Base-by-base conservation (phyloP, 2,797 vertebrate species). In the Clarias laeviceps region DNA sequence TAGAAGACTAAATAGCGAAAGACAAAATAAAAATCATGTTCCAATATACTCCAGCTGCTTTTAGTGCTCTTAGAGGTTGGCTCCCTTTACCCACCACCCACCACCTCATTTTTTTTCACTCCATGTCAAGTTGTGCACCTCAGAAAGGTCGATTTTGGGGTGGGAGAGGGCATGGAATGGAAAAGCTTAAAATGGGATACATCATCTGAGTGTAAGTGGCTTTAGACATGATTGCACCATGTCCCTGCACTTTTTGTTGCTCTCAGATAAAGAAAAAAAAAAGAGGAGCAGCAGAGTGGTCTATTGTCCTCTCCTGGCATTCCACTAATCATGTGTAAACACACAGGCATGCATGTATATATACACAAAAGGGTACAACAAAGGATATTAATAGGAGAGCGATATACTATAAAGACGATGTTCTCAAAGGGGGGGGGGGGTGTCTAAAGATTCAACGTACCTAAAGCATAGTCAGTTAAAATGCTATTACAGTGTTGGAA, bases 91-190 rank as follows among this genome's bases (percentile, higher is more conserved):
- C 89, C 15, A 80, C 61, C 37, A 65, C 15, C 54, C n/a, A 65
- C 40, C 27, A 54, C 7, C 64, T 86, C 87, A 93, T 94, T 93
- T 93, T 92, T n/a, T 90, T 91, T 90, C 90, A 91, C 93, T 91
- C 92, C 91, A 93, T 94, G 94, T 94, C 94, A 95, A 94, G 94
- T 94, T 95, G 93, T 93, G 91, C 93, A 93, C 93, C 91, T 93
- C 93, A 95, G 94, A 94, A 93, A 91, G 91, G 92, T 93, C 93
- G 93, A 94, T 94, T 95, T 94, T 93, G 91, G 90, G 86, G 88
- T 85, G 89, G 87, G 87, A 85, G 73, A 80, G 84, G 66, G 61
- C 14, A 84, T 7, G 54, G 72, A 69, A 82, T 84, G 64, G 69
- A 86, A 84, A 87, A 34, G 93, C 92, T 94, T 93, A 94, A 94